Evolutionary conservation across 2,113 vertebrate species (phyloP).

Genomic region (Cricetomys ansorgei): DNA sequence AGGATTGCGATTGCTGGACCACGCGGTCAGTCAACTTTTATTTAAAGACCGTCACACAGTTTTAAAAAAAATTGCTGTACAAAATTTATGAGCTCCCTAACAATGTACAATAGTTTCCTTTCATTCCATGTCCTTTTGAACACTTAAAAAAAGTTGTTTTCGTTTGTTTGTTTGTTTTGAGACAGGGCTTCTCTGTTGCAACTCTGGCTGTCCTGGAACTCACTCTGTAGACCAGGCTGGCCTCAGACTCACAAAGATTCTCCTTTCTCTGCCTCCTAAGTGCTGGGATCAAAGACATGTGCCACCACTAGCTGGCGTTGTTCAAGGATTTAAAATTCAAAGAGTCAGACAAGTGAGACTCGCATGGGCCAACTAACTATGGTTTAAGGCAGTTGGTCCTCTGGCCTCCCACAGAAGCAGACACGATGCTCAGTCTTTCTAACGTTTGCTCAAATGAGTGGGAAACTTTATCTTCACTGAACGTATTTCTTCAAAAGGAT

Average conservation of each 20-base stretch:
- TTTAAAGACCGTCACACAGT: background rate
- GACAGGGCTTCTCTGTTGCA: no score
- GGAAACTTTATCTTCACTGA: background rate
- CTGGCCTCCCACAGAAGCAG: no score
- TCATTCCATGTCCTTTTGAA: background rate
- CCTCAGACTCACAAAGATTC: background rate
- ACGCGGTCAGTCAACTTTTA: background rate
- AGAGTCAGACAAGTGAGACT: no score
- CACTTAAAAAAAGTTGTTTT: no score
- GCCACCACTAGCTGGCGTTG: no score
- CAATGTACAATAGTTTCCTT: background rate
- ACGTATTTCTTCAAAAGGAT: background rate
- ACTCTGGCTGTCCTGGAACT: background rate
- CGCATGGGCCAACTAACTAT: no score
- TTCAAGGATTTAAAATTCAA: no score
- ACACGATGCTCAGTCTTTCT: no score
- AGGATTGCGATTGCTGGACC: background rate
- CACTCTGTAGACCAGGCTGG: background rate
- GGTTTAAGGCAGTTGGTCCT: no score
- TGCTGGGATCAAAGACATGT: background rate
- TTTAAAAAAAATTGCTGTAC: background rate
- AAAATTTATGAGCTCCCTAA: background rate
- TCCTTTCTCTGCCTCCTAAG: background rate
- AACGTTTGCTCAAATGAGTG: no score
- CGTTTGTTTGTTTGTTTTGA: no score